phyloP scores from a whole-genome alignment of 2,888 invertebrate species.

The Drosophila fungiperda region DNA sequence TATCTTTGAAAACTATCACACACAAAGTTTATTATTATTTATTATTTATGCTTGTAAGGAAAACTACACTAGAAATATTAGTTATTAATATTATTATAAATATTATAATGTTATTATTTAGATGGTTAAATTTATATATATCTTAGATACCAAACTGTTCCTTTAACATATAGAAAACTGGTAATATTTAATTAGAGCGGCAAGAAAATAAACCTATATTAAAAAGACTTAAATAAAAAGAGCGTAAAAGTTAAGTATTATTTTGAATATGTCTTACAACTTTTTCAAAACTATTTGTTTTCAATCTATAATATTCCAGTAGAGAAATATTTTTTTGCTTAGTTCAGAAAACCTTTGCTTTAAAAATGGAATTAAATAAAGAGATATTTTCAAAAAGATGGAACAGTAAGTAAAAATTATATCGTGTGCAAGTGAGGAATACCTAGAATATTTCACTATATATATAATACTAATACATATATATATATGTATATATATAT shows the following conservation, averaged over 20 bases:
- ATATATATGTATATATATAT: background rate
- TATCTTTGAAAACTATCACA: conserved; percentile 79
- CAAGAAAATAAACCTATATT: conserved; percentile 8
- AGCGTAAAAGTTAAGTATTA: background rate
- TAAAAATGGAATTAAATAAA: background rate
- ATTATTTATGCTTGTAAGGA: conserved; percentile 30
- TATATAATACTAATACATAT: conserved; percentile 5
- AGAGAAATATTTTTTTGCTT: background rate
- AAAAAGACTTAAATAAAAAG: background rate
- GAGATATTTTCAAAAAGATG: background rate
- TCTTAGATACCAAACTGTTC: conserved; percentile 55
- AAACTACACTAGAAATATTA: conserved; percentile 59
- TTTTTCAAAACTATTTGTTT: background rate
- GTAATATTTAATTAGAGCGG: background rate
- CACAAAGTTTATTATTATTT: conserved; percentile 50
- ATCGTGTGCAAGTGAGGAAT: background rate
- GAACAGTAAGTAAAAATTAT: conserved; percentile 26
- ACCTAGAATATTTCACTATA: background rate
- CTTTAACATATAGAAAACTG: conserved; percentile 10
- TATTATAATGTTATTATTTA: conserved; percentile 9
- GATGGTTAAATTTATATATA: conserved; percentile 3
- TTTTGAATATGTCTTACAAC: background rate
- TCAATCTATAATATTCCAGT: background rate
- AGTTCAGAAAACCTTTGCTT: background rate
- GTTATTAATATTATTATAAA: conserved; percentile 9